These are phyloP conservation scores for Silurus aristotelis DNA, from an alignment of 2,797 vertebrate species.

Conservation along the genomic window DNA sequence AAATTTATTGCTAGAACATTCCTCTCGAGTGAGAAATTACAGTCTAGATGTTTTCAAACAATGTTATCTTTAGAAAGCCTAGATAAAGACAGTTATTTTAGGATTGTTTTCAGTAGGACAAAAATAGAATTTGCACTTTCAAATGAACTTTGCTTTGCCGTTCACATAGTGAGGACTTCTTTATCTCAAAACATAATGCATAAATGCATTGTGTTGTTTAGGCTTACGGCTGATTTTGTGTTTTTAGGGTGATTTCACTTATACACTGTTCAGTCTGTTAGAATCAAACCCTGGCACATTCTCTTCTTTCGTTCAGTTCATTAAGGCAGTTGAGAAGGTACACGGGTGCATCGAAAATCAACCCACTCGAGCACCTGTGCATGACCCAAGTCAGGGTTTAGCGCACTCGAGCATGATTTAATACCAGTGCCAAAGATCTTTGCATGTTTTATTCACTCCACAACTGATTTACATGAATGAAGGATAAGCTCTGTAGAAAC, in stretches of 20 bases:
- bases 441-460: background rate
- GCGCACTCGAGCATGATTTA: background rate
- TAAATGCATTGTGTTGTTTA: background rate
- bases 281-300: background rate
- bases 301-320: background rate
- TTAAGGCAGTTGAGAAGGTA: background rate
- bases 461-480: background rate
- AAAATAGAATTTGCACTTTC: background rate
- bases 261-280: background rate
- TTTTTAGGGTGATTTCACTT: background rate
- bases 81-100: conserved; percentile 1
- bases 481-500: background rate
- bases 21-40: conserved; percentile 10
- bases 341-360: background rate
- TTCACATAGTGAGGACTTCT: background rate
- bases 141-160: background rate
- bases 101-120: background rate
- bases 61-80: conserved; percentile 8
- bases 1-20: conserved; percentile 16
- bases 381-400: background rate
- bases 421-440: background rate
- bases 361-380: background rate
- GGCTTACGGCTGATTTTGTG: background rate
- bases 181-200: background rate
- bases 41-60: conserved; percentile 15